Evolutionary conservation across 2,797 vertebrate genomes (phyloP).

Genomic region (Menidia menidia): DNA sequence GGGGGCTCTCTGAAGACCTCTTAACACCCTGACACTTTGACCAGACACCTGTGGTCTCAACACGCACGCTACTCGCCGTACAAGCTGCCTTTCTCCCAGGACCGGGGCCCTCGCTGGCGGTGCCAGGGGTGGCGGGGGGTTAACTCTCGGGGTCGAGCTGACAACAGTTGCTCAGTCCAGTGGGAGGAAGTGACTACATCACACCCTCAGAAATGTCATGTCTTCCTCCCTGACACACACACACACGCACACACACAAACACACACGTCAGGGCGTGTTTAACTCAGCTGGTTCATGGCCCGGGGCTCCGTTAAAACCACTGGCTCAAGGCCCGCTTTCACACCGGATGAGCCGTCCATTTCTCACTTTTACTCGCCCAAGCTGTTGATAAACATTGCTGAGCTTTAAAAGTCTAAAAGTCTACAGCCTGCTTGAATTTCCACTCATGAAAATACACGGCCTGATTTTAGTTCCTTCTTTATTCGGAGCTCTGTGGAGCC

Average conservation of each 20-base stretch:
- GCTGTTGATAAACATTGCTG: slow-evolving; percentile 58
- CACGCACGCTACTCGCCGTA: slow-evolving; percentile 65
- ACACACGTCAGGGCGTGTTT: slow-evolving; percentile 71
- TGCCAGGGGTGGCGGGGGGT: slow-evolving; percentile 85
- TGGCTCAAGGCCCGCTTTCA: slow-evolving; percentile 49
- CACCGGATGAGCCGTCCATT: slow-evolving; percentile 66
- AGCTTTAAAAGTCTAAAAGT: slow-evolving; percentile 20
- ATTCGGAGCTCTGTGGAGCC: slow-evolving; percentile 5
- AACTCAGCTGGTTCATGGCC: slow-evolving; percentile 73
- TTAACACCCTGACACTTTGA: slow-evolving; percentile 83
- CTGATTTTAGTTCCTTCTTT: slow-evolving; percentile 2
- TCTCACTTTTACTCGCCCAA: slow-evolving; percentile 50
- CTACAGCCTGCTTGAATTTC: slow-evolving; percentile 4
- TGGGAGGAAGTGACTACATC: slow-evolving; percentile 87
- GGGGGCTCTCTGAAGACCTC: slow-evolving; percentile 77
- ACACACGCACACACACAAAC: slow-evolving; percentile 34
- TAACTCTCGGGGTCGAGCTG: slow-evolving; percentile 90
- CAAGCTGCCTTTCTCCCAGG: slow-evolving; percentile 68
- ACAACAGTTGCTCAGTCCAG: slow-evolving; percentile 86
- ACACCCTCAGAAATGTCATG: slow-evolving; percentile 72
- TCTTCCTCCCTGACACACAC: slow-evolving; percentile 38
- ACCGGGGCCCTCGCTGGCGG: slow-evolving; percentile 84
- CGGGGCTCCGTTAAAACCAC: slow-evolving; percentile 71
- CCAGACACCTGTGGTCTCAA: slow-evolving; percentile 80
- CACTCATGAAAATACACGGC: neutral